phyloP scores from a whole-genome alignment of 1,140 invertebrate species.

The Trissolcus basalis region DNA sequence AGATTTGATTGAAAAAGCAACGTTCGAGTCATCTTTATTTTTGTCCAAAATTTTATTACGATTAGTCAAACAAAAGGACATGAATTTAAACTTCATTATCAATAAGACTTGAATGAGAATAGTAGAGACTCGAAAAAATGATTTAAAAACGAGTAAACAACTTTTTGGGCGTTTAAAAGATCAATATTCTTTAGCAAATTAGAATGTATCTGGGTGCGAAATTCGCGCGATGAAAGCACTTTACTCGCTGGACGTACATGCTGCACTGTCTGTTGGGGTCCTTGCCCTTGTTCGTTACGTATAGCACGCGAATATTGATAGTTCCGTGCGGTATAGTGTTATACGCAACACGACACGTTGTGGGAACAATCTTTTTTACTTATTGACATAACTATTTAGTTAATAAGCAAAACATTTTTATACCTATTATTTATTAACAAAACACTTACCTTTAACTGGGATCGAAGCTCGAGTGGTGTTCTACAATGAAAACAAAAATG shows the following conservation, averaged over 20 bases:
- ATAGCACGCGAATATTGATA: slow-evolving; percentile 72
- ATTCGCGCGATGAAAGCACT: slow-evolving; percentile 30
- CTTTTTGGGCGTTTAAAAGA: background rate
- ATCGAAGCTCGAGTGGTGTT: slow-evolving; percentile 73
- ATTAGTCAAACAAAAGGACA: slow-evolving; percentile 65
- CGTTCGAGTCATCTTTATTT: slow-evolving; percentile 27
- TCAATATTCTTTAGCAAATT: slow-evolving; percentile 3
- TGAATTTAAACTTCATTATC: slow-evolving; percentile 68
- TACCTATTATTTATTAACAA: background rate
- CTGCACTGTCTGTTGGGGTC: slow-evolving; percentile 66
- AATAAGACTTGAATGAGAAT: background rate
- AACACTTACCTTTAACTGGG: slow-evolving; percentile 75
- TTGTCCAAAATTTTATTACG: slow-evolving; percentile 67
- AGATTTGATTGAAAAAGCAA: slow-evolving; percentile 27
- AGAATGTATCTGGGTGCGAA: slow-evolving; percentile 41
- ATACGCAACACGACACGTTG: slow-evolving; percentile 41
- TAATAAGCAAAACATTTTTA: too few species aligned
- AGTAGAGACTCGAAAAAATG: too few species aligned
- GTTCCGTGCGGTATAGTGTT: slow-evolving; percentile 48
- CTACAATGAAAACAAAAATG: slow-evolving; percentile 63
- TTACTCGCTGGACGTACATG: slow-evolving; percentile 52
- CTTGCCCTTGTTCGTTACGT: slow-evolving; percentile 72
- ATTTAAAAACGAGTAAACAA: too few species aligned
- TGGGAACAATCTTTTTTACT: slow-evolving; percentile 31
- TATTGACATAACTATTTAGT: slow-evolving; percentile 29